Base-by-base conservation (phyloP, 2,888 invertebrate species). In the Tridacna gigas region DNA sequence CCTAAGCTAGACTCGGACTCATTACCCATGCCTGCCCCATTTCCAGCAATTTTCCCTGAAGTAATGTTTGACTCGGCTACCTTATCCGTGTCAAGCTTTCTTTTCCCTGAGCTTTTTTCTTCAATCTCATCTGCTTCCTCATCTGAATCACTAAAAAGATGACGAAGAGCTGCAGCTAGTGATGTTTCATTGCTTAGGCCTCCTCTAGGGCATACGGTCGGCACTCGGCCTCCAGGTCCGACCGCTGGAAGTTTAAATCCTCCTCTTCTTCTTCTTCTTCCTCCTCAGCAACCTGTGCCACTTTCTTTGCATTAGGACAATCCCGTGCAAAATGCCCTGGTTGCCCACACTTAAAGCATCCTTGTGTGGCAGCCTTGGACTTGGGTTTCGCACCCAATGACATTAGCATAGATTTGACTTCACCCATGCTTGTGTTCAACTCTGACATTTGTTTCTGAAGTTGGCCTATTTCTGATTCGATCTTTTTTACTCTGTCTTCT, bases 221-320 rank as follows among this genome's bases (percentile, higher is more conserved):
- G 20, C n/a, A 22, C 63, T 63, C 63, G 63, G 63, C 63, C 63
- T 63, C n/a, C 63, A 63, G 63, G n/a, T 63, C 63, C 63, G 63
- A 63, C 63, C 63, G 1, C 25, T n/a, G 25, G 22, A n/a, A 63
- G 63, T 63, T 63, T 63, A 63, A 63, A 63, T 63, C 63, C n/a
- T 11, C 63, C n/a, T 63, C 63, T 13, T 63, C 22, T 25, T 22
- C 63, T 63, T 63, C n/a, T n/a, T n/a, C n/a, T n/a, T n/a, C n/a
- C n/a, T 61, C 61, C 18, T 20, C 18, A 25, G 25, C 63, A 13
- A 25, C 63, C 22, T 18, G n/a, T n/a, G 25, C 12, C 22, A 25
- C n/a, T 63, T 63, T 63, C 25, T n/a, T 22, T 3, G 63, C 12
- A 22, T 11, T n/a, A 7, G 63, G 63, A 22, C 63, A 63, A 7